Base-by-base conservation (phyloP, 1,140 invertebrate species). In the Orussus abietinus region DNA sequence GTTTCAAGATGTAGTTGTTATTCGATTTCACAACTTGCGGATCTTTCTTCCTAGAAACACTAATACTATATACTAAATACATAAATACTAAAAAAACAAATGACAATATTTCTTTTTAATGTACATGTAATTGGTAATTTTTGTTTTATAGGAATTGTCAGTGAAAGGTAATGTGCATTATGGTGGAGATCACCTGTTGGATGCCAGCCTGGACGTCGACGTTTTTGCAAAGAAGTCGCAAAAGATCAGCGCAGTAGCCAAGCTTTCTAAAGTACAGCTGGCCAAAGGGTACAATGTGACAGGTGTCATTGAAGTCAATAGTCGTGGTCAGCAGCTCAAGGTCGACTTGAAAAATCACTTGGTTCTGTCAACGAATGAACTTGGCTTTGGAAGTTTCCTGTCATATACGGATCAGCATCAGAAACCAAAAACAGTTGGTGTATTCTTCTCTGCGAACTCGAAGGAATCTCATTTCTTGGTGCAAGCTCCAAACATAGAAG, bases 201-300 rank as follows among this genome's bases (percentile, higher is more conserved):
- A 77, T 31, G 64, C 64, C 1, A 74, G 76, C 25, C 1, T 82
- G 2, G 66, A 77, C 15, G 64, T 84, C 10, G 83, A 86, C 51
- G 53, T 84, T 5, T 83, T 85, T 53, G 69, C 74, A 1, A 75
- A 78, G 38, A 72, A 77, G n/a, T 64, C 78, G 5, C 79, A 84
- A 33, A 82, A 79, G 53, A 71, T 85, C n/a, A 61, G 69, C 19
- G 49, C 70, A 6, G 46, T 50, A 9, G 62, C 58, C 3, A 70
- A 74, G 26, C 21, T 70, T 3, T 3, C 52, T 0, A 59, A 55
- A 4, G 46, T 33, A 4, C 9, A 48, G 0, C 44, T 74, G 4
- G 45, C 51, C 0, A 52, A 68, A 4, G 70, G 67, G 1, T 61
- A 58, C 34, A 77, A 76, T 13, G 9, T 72, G 0, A 71, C 70